These are phyloP conservation scores for Allochrocebus solatus DNA, from an alignment of 2,797 vertebrate genomes.

Conservation along the genomic window DNA sequence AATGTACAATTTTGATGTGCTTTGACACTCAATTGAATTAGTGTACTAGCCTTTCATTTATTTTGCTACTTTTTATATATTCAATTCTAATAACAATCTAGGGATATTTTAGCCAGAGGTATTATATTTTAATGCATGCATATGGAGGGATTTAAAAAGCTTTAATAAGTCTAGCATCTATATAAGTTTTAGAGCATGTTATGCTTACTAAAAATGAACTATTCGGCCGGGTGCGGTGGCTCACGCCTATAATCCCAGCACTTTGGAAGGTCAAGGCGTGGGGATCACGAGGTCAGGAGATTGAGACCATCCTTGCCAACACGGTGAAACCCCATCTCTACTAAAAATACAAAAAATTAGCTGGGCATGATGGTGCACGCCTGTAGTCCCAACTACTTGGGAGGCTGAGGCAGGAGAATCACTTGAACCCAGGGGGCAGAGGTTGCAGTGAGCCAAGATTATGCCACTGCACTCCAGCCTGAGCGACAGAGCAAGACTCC, in stretches of 20 bases:
- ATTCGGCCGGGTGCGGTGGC: accelerated
- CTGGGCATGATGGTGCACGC: too few relatives aligned
- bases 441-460: too few relatives aligned
- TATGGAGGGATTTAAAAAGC: not conserved
- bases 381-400: too few relatives aligned
- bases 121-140: not conserved
- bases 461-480: too few relatives aligned
- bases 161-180: not conserved
- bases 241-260: too few relatives aligned
- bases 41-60: not conserved
- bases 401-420: too few relatives aligned
- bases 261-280: too few relatives aligned
- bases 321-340: too few relatives aligned
- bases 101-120: not conserved
- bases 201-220: not conserved
- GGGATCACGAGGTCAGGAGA: too few relatives aligned
- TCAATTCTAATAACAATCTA: not conserved
- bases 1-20: not conserved
- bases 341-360: too few relatives aligned
- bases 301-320: too few relatives aligned
- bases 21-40: not conserved
- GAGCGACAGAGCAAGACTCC: accelerated
- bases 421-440: too few relatives aligned
- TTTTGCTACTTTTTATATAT: not conserved
- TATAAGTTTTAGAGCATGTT: not conserved